phyloP scores from a whole-genome alignment of 2,797 vertebrate genomes.

The Varecia variegata region DNA sequence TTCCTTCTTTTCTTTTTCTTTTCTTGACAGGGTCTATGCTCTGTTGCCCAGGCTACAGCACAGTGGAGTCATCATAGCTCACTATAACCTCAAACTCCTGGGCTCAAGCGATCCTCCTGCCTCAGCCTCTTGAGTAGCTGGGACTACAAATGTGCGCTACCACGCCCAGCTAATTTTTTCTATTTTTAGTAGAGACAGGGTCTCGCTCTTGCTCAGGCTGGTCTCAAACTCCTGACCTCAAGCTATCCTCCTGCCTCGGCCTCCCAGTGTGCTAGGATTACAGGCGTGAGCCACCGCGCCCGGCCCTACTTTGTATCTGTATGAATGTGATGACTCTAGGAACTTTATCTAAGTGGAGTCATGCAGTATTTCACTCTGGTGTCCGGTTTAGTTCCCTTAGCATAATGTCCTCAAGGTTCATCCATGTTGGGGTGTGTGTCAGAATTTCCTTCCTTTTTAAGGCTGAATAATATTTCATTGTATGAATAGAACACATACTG shows the following conservation, averaged over 20 bases:
- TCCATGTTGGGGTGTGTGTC: fast-evolving
- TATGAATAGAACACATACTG: too few species aligned
- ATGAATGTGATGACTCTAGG: neutral
- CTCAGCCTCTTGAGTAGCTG: too few species aligned
- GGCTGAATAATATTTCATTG: neutral
- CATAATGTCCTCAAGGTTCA: neutral
- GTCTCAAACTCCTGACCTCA: neutral
- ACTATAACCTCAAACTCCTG: neutral
- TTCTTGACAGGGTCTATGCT: neutral
- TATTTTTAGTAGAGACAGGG: too few species aligned
- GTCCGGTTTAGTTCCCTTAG: neutral
- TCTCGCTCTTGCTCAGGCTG: neutral
- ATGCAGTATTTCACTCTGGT: neutral
- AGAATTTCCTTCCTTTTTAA: neutral
- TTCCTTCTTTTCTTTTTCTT: neutral
- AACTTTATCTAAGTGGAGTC: too few species aligned
- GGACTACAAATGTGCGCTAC: too few species aligned
- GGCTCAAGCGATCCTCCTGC: too few species aligned
- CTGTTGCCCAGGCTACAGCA: neutral
- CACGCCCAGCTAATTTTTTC: too few species aligned
- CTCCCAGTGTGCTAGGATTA: neutral
- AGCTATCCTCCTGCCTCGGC: neutral
- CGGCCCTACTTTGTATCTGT: neutral
- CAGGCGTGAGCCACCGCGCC: fast-evolving
- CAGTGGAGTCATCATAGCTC: neutral